Percentiles rank a stretch among this genome's conserved stretches.
phyloP scores from a whole-genome alignment of 2,888 invertebrate genomes.

The Amiota communis region DNA sequence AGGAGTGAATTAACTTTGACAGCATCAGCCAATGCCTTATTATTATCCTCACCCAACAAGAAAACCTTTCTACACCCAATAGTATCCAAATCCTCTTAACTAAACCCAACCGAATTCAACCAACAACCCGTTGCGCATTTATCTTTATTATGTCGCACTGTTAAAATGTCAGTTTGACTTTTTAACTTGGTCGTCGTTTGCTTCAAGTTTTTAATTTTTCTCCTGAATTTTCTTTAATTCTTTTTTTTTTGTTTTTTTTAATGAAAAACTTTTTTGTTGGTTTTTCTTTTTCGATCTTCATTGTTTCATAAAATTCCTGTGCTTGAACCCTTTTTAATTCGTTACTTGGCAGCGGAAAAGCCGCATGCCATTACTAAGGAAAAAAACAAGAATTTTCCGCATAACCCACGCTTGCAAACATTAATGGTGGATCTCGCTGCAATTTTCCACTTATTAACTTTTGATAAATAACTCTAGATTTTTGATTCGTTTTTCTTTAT shows the following conservation, averaged over 20 bases:
- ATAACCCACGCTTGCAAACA: background rate
- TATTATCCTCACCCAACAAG: background rate
- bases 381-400: slow-evolving; percentile 14
- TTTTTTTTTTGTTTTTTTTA: slow-evolving; percentile 45
- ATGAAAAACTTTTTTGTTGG: slow-evolving; percentile 56
- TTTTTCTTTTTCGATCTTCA: slow-evolving; percentile 16
- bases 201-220: background rate
- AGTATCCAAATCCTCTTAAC: background rate
- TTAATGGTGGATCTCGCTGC: background rate
- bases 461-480: background rate
- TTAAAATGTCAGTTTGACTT: slow-evolving; percentile 7
- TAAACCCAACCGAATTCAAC: background rate
- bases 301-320: slow-evolving; percentile 61
- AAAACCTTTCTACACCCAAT: background rate
- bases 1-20: background rate
- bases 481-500: too few species aligned
- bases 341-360: slow-evolving; percentile 55
- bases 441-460: slow-evolving; percentile 17
- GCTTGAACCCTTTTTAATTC: slow-evolving; percentile 61
- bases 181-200: background rate
- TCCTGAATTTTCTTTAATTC: slow-evolving; percentile 30
- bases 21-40: background rate
- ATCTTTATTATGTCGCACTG: slow-evolving; percentile 9
- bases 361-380: slow-evolving; percentile 20
- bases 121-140: slow-evolving; percentile 3